Conservation (phyloP, 1,140 invertebrate species). For the Drosophila subpulchrella region DNA sequence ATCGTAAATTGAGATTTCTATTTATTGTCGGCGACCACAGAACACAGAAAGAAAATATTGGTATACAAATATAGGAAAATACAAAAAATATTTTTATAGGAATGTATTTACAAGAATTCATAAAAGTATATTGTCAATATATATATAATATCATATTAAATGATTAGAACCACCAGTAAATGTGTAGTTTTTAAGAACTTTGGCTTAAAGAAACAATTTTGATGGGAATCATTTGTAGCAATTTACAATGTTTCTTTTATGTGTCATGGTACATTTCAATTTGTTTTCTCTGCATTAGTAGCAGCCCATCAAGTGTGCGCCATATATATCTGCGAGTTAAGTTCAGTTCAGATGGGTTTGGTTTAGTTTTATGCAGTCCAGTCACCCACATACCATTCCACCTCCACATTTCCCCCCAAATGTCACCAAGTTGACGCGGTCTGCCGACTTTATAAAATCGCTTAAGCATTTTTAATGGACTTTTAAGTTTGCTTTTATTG, state of each 20-base stretch:
- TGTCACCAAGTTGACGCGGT: conserved; percentile 64
- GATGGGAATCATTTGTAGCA: too few relatives aligned
- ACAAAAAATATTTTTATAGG: not conserved
- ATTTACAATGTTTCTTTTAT: not conserved
- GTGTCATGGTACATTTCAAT: not conserved
- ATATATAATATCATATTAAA: too few relatives aligned
- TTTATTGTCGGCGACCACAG: conserved; percentile 68
- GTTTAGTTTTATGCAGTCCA: conserved; percentile 32
- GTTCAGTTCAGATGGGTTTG: conserved; percentile 27
- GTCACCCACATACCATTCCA: conserved; percentile 21
- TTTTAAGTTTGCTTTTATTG: conserved; percentile 80
- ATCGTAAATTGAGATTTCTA: conserved; percentile 82
- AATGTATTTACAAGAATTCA: too few relatives aligned
- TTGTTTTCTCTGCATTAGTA: conserved; percentile 1
- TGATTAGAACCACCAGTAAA: too few relatives aligned
- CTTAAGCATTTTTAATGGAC: conserved; percentile 78
- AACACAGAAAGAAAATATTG: not conserved
- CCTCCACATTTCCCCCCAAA: not conserved
- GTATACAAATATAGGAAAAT: not conserved
- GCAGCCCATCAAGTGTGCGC: conserved; percentile 36
- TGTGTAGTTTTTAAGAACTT: too few relatives aligned
- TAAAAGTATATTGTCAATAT: too few relatives aligned
- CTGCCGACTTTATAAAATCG: conserved; percentile 73
- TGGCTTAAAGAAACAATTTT: not conserved
- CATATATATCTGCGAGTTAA: conserved; percentile 34